Percentiles rank a stretch among this genome's conserved stretches.
Conservation (phyloP, 2,888 invertebrate genomes). For the Leucania comma region DNA sequence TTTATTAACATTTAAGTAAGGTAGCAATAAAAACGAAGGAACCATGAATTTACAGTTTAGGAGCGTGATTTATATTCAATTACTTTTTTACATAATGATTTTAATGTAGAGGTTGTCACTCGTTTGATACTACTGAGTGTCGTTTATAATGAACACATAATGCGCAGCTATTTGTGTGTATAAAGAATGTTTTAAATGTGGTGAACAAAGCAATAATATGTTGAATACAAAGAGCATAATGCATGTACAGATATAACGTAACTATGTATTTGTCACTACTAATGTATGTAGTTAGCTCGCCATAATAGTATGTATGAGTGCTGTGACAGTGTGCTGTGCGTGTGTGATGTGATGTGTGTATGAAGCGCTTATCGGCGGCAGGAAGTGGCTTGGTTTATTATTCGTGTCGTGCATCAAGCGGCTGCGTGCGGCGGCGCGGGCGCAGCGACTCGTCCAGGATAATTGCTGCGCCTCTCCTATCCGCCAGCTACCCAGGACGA, state of each 20-base stretch:
- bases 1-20: constrained; percentile 18
- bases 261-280: constrained; percentile 63
- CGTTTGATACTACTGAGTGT: constrained; percentile 3
- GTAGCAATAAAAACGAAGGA: constrained; percentile 12
- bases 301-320: constrained; percentile 69
- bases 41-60: neutral
- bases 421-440: constrained; percentile 79
- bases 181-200: constrained; percentile 56
- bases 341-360: constrained; percentile 78
- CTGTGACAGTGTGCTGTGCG: constrained; percentile 58
- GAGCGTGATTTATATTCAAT: constrained; percentile 21
- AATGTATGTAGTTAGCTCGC: constrained; percentile 62
- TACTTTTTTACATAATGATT: constrained; percentile 3
- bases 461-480: constrained; percentile 76
- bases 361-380: constrained; percentile 87
- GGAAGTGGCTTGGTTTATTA: constrained; percentile 90
- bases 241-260: constrained; percentile 50
- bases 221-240: constrained; percentile 65
- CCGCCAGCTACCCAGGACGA: constrained; percentile 72
- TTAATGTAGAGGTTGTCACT: constrained; percentile 13
- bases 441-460: constrained; percentile 79
- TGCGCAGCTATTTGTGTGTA: constrained; percentile 37
- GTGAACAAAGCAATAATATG: constrained; percentile 64
- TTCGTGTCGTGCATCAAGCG: constrained; percentile 89
- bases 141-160: constrained; percentile 37